Percentiles rank a stretch among this genome's conserved stretches.
phyloP scores from a whole-genome alignment of 2,888 invertebrate genomes.

The Drosophila paramelanica region DNA sequence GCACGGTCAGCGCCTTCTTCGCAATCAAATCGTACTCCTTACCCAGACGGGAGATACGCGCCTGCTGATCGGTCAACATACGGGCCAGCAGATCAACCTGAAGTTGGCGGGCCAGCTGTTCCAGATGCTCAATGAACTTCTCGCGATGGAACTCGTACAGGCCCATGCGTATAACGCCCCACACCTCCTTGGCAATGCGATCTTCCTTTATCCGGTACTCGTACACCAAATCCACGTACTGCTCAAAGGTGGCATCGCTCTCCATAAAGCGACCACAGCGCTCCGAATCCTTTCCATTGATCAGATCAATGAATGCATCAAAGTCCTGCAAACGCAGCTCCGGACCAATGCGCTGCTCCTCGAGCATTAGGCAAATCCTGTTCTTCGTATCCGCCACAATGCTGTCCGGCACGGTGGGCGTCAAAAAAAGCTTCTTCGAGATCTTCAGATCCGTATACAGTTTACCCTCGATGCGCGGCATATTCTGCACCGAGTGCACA shows the following conservation, averaged over 20 bases:
- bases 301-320: conserved; percentile 91
- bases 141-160: conserved; percentile 94
- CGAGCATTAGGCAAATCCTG: conserved; percentile 88
- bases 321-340: conserved; percentile 91
- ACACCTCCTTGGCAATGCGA: conserved; percentile 87
- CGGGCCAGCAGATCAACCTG: conserved; percentile 89
- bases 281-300: conserved; percentile 88
- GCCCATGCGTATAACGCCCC: conserved; percentile 90
- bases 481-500: conserved; percentile 89
- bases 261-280: conserved; percentile 89
- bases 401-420: conserved; percentile 90
- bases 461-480: conserved; percentile 92
- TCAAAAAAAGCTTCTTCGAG: conserved; percentile 69
- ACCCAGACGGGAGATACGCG: conserved; percentile 91
- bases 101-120: conserved; percentile 88
- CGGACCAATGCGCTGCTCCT: conserved; percentile 90
- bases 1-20: conserved; percentile 91
- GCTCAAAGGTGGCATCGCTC: conserved; percentile 88
- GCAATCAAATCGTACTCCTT: conserved; percentile 93
- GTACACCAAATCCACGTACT: conserved; percentile 87
- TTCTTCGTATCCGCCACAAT: conserved; percentile 88
- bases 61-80: conserved; percentile 93
- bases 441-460: conserved; percentile 85
- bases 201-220: conserved; percentile 88
- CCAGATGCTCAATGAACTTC: conserved; percentile 90